A percentile compares a stretch with the other conserved stretches of the same genome.
These are phyloP conservation scores for Paracyclopina nana DNA, from an alignment of 1,140 invertebrate genomes.

Conservation along the genomic window DNA sequence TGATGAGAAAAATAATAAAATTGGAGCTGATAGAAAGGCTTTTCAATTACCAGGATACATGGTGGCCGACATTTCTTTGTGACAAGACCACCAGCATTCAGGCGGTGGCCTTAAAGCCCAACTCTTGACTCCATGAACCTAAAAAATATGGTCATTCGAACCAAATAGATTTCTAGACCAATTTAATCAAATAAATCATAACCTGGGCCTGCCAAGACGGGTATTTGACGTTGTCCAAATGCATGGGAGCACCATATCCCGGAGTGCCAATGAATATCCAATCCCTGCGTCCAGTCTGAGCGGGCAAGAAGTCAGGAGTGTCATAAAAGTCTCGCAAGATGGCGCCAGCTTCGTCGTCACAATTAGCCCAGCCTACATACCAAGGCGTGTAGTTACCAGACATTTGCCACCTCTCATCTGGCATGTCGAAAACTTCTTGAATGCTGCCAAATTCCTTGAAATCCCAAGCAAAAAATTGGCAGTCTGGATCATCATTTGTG, in stretches of 20 bases:
- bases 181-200: background rate
- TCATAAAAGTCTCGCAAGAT: slow-evolving; percentile 54
- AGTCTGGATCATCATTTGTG: slow-evolving; percentile 27
- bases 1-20: slow-evolving; percentile 22
- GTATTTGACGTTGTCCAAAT: slow-evolving; percentile 41
- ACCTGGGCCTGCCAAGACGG: slow-evolving; percentile 34
- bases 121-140: slow-evolving; percentile 28
- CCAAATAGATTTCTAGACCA: background rate
- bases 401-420: slow-evolving; percentile 38
- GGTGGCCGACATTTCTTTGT: background rate
- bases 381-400: slow-evolving; percentile 43
- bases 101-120: slow-evolving; percentile 30
- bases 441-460: slow-evolving; percentile 24
- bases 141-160: background rate
- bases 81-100: slow-evolving; percentile 29
- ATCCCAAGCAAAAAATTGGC: slow-evolving; percentile 78
- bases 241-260: slow-evolving; percentile 78
- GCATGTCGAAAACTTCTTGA: slow-evolving; percentile 55
- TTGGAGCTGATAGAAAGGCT: background rate
- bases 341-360: slow-evolving; percentile 51
- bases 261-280: slow-evolving; percentile 93
- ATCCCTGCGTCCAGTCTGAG: slow-evolving; percentile 64
- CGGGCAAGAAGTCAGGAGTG: slow-evolving; percentile 71
- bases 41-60: background rate
- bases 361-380: slow-evolving; percentile 89